Percentiles rank a stretch among this genome's conserved stretches.
phyloP scores from a whole-genome alignment of 2,113 vertebrate species.

The Gavia stellata region DNA sequence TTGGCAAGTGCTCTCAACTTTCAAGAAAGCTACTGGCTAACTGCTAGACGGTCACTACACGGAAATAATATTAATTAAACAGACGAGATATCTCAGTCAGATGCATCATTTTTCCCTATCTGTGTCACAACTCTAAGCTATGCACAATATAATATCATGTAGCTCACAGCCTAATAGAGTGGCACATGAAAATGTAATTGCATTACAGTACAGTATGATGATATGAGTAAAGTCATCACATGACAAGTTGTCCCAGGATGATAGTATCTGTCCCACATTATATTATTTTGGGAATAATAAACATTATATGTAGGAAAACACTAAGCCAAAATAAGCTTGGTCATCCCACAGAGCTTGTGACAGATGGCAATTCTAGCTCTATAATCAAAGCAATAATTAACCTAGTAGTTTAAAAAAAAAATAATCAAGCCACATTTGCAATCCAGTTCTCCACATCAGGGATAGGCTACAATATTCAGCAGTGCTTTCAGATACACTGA shows the following conservation, averaged over 20 bases:
- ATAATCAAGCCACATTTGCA: not conserved
- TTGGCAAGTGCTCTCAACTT: not conserved
- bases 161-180: not conserved
- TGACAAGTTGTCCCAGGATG: not conserved
- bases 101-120: not conserved
- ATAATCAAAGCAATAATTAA: constrained; percentile 41
- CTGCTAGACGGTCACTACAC: not conserved
- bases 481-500: not conserved
- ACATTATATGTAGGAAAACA: constrained; percentile 12
- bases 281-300: constrained; percentile 47
- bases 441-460: not conserved
- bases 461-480: not conserved
- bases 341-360: constrained; percentile 44
- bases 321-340: not conserved
- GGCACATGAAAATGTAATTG: not conserved
- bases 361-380: constrained; percentile 17
- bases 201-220: not conserved
- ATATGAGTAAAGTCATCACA: constrained; percentile 10
- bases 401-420: not conserved
- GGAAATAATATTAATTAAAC: not conserved
- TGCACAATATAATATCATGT: not conserved
- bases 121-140: not conserved
- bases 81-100: not conserved
- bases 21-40: not conserved
- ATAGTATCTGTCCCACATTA: not conserved